Percentiles rank a stretch among this genome's conserved stretches.
These are phyloP conservation scores for Ibidorhyncha struthersii DNA, from an alignment of 2,113 vertebrate species.

Conservation along the genomic window DNA sequence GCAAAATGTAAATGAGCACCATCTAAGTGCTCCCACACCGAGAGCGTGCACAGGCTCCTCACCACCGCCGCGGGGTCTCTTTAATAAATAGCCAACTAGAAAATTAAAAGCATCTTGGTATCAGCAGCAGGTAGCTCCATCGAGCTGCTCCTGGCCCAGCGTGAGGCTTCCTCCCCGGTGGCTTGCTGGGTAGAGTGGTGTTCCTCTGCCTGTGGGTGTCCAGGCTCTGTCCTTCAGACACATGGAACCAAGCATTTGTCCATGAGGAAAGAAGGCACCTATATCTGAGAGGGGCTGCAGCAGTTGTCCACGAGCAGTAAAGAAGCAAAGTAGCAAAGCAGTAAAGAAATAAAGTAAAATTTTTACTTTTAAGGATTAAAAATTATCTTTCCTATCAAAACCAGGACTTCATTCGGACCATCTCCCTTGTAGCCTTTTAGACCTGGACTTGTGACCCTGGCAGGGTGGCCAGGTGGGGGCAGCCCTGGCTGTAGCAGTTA, in stretches of 20 bases:
- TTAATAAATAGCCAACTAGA: neutral
- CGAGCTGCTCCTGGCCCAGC: neutral
- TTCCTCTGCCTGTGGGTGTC: neutral
- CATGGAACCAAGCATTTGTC: accelerated
- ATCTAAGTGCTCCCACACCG: neutral
- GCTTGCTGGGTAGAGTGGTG: accelerated
- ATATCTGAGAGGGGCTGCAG: neutral
- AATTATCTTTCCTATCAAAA: neutral
- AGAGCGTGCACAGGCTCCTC: accelerated
- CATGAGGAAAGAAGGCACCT: neutral
- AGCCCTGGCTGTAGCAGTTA: neutral
- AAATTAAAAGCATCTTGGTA: neutral
- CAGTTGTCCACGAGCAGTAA: neutral
- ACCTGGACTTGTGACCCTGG: neutral
- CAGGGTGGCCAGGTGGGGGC: neutral
- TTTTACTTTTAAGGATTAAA: neutral
- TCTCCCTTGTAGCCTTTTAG: neutral
- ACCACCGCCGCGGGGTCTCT: neutral
- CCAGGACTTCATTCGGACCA: neutral
- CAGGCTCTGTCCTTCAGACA: neutral
- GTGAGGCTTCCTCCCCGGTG: accelerated
- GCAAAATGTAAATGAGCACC: neutral
- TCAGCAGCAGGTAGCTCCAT: neutral
- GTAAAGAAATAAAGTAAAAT: neutral
- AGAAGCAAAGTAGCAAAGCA: neutral